Base-by-base conservation (phyloP, 2,888 invertebrate species). In the Eupithecia insigniata region DNA sequence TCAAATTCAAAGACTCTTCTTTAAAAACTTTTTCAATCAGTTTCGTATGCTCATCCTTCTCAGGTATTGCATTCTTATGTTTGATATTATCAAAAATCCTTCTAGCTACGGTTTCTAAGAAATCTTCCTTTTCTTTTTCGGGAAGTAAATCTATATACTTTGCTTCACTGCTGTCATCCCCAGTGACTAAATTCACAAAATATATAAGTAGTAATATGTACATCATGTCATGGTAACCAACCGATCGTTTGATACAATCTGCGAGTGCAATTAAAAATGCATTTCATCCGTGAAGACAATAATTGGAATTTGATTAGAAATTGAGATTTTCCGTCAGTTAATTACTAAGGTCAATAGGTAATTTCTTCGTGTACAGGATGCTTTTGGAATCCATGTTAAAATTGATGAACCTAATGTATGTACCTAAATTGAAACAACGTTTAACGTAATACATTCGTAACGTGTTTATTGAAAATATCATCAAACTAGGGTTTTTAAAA, bases 111-210 rank as follows among this genome's bases (percentile, higher is more conserved):
- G 80, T 85, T 39, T 91, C 85, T 64, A 92, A 74, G 60, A 93
- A 90, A 0, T 86, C 85, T 32, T 86, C 81, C 75, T 92, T 93
- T 61, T 91, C 89, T 34, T 84, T 80, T 46, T 90, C 90, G 0
- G 91, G 89, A 22, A 93, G 78, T 36, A 89, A 79, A 80, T 92
- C 89, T 67, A 92, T 88, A 66, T 88, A 92, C 76, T 87, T 89
- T 5, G 80, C 79, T n/a, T 85, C 82, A 77, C 80, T 86, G 43
- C 60, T 71, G 5, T 85, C 83, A 12, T 81, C 78, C 5, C 77
- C 76, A 62, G 69, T 75, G n/a, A 72, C 74, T 39, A 73, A 51
- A 68, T 67, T 74, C 28, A 74, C 67, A 62, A 80, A 71, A 61
- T 85, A 51, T 64, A 86, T 73, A 12, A 85, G 22, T 66, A 87